Percentiles rank a stretch among this genome's conserved stretches.
Conservation (phyloP, 2,888 invertebrate species). For the Thumatha senex region DNA sequence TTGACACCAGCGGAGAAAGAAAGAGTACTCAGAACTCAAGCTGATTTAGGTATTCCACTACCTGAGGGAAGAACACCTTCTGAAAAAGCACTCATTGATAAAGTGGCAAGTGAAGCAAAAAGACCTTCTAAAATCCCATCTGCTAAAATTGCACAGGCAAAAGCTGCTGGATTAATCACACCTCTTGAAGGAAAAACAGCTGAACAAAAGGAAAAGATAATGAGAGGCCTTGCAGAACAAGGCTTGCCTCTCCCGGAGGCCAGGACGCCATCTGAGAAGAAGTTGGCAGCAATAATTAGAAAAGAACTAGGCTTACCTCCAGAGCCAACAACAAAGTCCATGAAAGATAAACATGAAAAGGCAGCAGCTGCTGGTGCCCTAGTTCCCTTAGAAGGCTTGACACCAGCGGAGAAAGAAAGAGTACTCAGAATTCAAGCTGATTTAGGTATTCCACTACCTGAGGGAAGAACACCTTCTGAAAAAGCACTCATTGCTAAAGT, state of each 20-base stretch:
- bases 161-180: conserved; percentile 15
- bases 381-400: conserved; percentile 40
- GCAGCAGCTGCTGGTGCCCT: conserved; percentile 33
- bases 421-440: conserved; percentile 33
- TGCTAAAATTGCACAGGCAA: conserved; percentile 23
- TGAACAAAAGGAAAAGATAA: no score
- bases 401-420: conserved; percentile 39
- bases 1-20: conserved; percentile 24
- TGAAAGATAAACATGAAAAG: conserved; percentile 25
- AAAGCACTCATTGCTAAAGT: conserved; percentile 21
- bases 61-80: neutral
- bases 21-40: conserved; percentile 20
- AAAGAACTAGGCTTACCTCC: conserved; percentile 39
- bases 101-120: conserved; percentile 16
- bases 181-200: no score
- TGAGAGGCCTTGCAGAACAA: conserved; percentile 15
- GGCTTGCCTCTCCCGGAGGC: conserved; percentile 45
- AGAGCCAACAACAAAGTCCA: conserved; percentile 30
- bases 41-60: conserved; percentile 18
- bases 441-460: conserved; percentile 36
- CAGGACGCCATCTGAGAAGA: conserved; percentile 43
- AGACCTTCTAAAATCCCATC: neutral
- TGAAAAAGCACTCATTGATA: conserved; percentile 9
- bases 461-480: conserved; percentile 31
- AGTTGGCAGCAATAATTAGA: conserved; percentile 36